Evolutionary conservation across 2,797 vertebrate genomes (phyloP).

Genomic region (Takifugu rubripes): DNA sequence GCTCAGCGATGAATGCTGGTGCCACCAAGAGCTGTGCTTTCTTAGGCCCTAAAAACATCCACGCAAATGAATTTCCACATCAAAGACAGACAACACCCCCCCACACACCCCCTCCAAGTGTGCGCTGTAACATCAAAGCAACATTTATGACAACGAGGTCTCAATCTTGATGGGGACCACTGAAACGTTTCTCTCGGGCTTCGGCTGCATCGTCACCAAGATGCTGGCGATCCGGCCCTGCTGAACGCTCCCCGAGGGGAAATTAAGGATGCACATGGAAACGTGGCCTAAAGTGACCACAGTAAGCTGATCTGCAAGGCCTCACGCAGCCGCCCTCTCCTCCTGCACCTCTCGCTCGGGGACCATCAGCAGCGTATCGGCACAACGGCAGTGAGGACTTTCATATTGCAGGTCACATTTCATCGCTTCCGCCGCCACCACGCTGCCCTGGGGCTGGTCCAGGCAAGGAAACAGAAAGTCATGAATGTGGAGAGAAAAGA

Average conservation of each 20-base stretch:
- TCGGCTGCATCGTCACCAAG: not conserved
- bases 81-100: no score
- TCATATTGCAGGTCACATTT: slow-evolving; percentile 18
- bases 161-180: slow-evolving; percentile 14
- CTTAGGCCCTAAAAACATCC: no score
- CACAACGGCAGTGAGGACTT: slow-evolving; percentile 2
- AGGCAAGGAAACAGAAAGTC: slow-evolving; percentile 4
- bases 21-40: no score
- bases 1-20: no score
- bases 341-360: slow-evolving; percentile 18
- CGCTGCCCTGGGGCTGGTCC: slow-evolving; percentile 5
- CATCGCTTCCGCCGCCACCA: no score
- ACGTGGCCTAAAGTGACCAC: slow-evolving; percentile 50
- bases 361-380: slow-evolving; percentile 36
- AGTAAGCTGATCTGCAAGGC: slow-evolving; percentile 40
- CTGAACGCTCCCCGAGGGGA: no score
- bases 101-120: no score
- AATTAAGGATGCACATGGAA: slow-evolving; percentile 60
- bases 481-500: no score
- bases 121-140: slow-evolving; percentile 1
- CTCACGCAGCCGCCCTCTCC: slow-evolving; percentile 47
- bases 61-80: no score
- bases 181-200: not conserved
- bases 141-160: slow-evolving; percentile 7
- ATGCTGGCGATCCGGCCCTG: no score